Conservation (phyloP, 2,797 vertebrate species). For the Bovichtus diacanthus region DNA sequence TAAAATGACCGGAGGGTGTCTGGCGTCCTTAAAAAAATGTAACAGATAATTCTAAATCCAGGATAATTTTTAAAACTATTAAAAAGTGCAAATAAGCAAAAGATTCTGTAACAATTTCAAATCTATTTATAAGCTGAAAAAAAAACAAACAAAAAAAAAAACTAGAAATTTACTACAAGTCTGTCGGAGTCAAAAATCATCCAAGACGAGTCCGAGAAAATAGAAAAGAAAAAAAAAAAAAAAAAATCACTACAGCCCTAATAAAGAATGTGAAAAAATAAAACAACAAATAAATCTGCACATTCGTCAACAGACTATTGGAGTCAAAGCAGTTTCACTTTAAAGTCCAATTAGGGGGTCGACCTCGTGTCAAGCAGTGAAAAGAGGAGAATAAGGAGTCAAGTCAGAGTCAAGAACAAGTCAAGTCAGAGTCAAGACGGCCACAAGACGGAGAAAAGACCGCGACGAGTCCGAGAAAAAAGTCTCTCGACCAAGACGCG, state of each 20-base stretch:
- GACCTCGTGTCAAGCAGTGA: neutral
- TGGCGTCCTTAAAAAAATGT: constrained; percentile 31
- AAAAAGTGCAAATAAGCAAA: constrained; percentile 40
- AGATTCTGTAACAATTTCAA: neutral
- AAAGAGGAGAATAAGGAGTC: neutral
- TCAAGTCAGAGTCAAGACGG: too few relatives aligned
- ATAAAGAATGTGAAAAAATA: neutral
- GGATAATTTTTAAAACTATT: neutral
- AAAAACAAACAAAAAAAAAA: too few relatives aligned
- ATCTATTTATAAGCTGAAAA: neutral
- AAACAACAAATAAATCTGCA: neutral
- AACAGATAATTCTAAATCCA: constrained; percentile 25
- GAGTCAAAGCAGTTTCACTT: neutral
- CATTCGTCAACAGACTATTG: neutral
- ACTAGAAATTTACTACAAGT: too few relatives aligned
- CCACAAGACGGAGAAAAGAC: too few relatives aligned
- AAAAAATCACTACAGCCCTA: neutral
- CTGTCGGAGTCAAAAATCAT: neutral
- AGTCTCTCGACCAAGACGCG: too few relatives aligned
- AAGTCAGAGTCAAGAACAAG: too few relatives aligned
- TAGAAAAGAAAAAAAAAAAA: too few relatives aligned
- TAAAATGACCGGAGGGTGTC: constrained; percentile 37
- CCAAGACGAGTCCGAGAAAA: neutral
- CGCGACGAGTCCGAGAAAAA: too few relatives aligned
- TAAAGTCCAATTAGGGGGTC: neutral